A percentile compares a stretch with the other conserved stretches of the same genome.
These are phyloP conservation scores for Belgica antarctica DNA, from an alignment of 2,888 invertebrate genomes.

Conservation along the genomic window DNA sequence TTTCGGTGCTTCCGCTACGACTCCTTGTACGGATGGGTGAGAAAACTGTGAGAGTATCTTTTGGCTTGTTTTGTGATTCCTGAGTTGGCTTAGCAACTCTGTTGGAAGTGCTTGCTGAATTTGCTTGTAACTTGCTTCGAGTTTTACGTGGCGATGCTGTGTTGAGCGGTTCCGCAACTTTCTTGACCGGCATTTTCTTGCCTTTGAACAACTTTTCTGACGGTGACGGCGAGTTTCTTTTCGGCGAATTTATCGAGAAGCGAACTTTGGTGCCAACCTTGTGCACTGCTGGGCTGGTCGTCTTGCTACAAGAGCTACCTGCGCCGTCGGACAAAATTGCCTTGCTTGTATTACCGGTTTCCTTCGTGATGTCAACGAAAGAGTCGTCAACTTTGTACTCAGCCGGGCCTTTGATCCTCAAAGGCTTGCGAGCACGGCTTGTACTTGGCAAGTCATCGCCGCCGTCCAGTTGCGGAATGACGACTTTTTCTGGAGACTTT, in stretches of 20 bases:
- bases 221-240: constrained; percentile 45
- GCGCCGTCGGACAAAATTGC: not conserved
- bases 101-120: not conserved
- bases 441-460: constrained; percentile 52
- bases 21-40: constrained; percentile 22
- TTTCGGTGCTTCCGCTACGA: not conserved
- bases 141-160: constrained; percentile 32
- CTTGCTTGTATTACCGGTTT: not conserved
- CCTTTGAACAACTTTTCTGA: constrained; percentile 11
- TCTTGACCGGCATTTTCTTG: no score
- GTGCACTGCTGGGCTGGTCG: not conserved
- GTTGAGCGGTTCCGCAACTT: no score
- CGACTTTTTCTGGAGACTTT: no score
- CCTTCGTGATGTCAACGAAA: constrained; percentile 46
- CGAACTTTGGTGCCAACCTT: constrained; percentile 18
- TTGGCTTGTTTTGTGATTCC: not conserved
- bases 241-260: constrained; percentile 41
- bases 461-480: constrained; percentile 60
- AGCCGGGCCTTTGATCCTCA: constrained; percentile 46
- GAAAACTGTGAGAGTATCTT: not conserved
- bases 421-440: constrained; percentile 45
- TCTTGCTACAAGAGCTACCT: not conserved
- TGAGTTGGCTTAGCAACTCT: not conserved
- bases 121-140: not conserved
- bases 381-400: constrained; percentile 14